These are phyloP conservation scores for Cossypha polioptera DNA, from an alignment of 2,797 vertebrate genomes.

Conservation along the genomic window DNA sequence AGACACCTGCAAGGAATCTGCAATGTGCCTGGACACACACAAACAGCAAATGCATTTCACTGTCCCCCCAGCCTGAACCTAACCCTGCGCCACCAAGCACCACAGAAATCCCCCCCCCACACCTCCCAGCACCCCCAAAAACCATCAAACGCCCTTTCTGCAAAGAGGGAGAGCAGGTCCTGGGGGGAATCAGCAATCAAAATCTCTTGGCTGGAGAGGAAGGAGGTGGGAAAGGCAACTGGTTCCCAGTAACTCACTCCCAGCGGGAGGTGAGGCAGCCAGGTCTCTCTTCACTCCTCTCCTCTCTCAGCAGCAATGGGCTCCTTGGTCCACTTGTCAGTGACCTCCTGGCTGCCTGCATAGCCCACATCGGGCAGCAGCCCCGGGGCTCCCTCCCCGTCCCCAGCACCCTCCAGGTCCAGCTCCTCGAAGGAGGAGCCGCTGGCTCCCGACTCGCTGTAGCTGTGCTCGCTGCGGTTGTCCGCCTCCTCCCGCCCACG, in stretches of 20 bases:
- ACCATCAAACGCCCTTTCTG: background rate
- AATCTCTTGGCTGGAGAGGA: slow-evolving; percentile 51
- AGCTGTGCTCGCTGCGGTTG: slow-evolving; percentile 79
- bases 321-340: slow-evolving; percentile 73
- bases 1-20: background rate
- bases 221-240: slow-evolving; percentile 29
- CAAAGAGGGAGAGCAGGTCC: slow-evolving; percentile 26
- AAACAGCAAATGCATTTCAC: background rate
- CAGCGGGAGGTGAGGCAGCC: background rate
- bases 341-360: slow-evolving; percentile 47
- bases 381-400: slow-evolving; percentile 53
- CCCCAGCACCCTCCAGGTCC: slow-evolving; percentile 77
- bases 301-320: slow-evolving; percentile 72
- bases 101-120: background rate
- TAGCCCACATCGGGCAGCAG: background rate
- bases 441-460: slow-evolving; percentile 80
- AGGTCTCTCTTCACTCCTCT: slow-evolving; percentile 72
- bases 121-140: background rate
- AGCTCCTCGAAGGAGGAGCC: slow-evolving; percentile 84
- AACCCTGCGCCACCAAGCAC: background rate
- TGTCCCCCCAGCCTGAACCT: background rate
- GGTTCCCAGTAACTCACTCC: slow-evolving; percentile 13
- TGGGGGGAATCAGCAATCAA: background rate
- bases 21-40: background rate
- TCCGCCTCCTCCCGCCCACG: slow-evolving; percentile 76